A percentile compares a stretch with the other conserved stretches of the same genome.
These are phyloP conservation scores for Cydia strobilella DNA, from an alignment of 1,140 invertebrate species.

Conservation along the genomic window DNA sequence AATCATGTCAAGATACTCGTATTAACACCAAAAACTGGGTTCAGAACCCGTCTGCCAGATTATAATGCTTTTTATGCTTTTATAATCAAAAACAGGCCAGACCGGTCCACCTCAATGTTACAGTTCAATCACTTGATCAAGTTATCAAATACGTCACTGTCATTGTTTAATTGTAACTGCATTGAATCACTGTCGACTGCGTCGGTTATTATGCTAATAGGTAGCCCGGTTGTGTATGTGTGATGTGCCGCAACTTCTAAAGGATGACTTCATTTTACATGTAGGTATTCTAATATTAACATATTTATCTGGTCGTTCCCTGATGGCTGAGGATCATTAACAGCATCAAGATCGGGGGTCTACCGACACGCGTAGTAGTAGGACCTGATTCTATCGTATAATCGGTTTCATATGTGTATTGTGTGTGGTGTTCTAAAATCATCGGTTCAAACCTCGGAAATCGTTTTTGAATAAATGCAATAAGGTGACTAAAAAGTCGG, in stretches of 20 bases:
- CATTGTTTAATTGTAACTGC: constrained; percentile 1
- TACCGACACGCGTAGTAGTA: no score
- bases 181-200: background rate
- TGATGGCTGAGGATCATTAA: no score
- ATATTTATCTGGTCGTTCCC: background rate
- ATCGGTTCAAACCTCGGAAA: no score
- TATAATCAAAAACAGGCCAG: background rate
- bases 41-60: background rate
- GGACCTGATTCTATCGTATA: no score
- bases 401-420: no score
- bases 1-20: background rate
- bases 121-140: background rate
- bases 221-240: constrained; percentile 24
- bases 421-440: no score
- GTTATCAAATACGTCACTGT: background rate
- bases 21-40: background rate
- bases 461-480: no score
- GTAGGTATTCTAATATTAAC: background rate
- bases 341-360: no score
- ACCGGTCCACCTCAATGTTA: background rate
- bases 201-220: constrained; percentile 49
- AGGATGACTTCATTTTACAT: background rate
- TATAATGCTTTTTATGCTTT: no score
- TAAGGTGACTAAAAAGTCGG: no score
- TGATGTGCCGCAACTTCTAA: background rate